Base-by-base conservation (phyloP, 2,888 invertebrate genomes). In the Mamestra brassicae region DNA sequence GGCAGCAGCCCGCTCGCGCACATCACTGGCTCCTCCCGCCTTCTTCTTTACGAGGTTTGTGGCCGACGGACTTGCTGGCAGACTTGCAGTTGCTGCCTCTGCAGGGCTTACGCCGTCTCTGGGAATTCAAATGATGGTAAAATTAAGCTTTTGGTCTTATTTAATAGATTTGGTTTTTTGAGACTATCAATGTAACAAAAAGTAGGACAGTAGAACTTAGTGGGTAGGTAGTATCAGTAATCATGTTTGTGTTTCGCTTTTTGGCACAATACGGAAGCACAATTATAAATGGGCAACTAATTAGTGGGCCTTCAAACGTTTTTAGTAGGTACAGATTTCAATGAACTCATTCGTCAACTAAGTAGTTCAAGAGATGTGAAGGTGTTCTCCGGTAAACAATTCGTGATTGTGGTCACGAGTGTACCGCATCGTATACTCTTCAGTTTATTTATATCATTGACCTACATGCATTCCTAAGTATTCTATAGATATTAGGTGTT, bases 101-200 rank as follows among this genome's bases (percentile, higher is more conserved):
- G 95, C 96, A 55, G 96, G 97, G 85, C 95, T 94, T 13, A 97
- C 97, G 45, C 96, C 96, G 75, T 97, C 97, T 89, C 97, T 97
- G 92, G 8, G 85, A 90, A 77, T 60, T 54, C 13, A 61, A 4
- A 47, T n/a, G 15, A 52, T 13, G n/a, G 7, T 60, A 8, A 60
- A 36, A 58, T 58, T 58, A 38, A 15, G 15, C 15, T 58, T 54
- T 17, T 17, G 2, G 17, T 52, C 13, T 4, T 50, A 13, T 15
- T 50, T 50, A 3, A 50, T 57, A 0, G 5, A 13, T 38, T 17
- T 1, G 17, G 42, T 61, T 42, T 42, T 11, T 61, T n/a, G n/a
- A 61, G n/a, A 61, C 42, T n/a, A 61, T 11, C 11, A 42, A 42
- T n/a, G 36, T 36, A 1, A 61, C 42, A 62, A 52, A 66, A 60